These are phyloP conservation scores for Sarcoramphus papa DNA, from an alignment of 2,797 vertebrate species.

Conservation along the genomic window DNA sequence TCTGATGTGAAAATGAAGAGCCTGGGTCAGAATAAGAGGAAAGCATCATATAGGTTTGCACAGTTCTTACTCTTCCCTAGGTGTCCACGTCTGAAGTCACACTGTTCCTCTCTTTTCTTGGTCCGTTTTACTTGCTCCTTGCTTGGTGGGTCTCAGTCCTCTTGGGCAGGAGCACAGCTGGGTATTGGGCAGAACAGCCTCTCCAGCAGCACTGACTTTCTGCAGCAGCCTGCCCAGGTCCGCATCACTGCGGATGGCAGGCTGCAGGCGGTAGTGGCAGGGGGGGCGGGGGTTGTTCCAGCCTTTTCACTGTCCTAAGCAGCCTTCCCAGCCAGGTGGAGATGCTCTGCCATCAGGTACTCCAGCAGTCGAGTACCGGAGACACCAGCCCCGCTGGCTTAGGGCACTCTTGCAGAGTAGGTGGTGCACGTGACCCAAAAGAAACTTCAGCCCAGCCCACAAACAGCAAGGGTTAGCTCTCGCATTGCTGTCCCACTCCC, in stretches of 20 bases:
- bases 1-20: not conserved
- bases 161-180: not conserved
- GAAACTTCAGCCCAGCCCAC: not conserved
- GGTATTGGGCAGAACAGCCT: not conserved
- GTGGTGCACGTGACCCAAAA: not conserved
- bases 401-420: not conserved
- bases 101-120: not conserved
- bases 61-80: not conserved
- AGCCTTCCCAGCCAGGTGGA: not conserved
- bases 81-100: not conserved
- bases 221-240: not conserved
- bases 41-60: rapidly evolving
- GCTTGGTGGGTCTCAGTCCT: not conserved
- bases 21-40: not conserved
- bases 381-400: not conserved
- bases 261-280: not conserved
- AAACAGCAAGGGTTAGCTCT: not conserved
- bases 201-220: not conserved
- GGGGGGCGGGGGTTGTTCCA: not conserved
- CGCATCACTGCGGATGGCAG: rapidly evolving
- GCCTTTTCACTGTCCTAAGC: not conserved
- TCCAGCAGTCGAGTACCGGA: rapidly evolving
- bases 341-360: not conserved
- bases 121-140: not conserved
- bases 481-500: rapidly evolving